A percentile compares a stretch with the other conserved stretches of the same genome.
Evolutionary conservation across 1,140 invertebrate species (phyloP).

Genomic region (Zaprionus kolodkinae): DNA sequence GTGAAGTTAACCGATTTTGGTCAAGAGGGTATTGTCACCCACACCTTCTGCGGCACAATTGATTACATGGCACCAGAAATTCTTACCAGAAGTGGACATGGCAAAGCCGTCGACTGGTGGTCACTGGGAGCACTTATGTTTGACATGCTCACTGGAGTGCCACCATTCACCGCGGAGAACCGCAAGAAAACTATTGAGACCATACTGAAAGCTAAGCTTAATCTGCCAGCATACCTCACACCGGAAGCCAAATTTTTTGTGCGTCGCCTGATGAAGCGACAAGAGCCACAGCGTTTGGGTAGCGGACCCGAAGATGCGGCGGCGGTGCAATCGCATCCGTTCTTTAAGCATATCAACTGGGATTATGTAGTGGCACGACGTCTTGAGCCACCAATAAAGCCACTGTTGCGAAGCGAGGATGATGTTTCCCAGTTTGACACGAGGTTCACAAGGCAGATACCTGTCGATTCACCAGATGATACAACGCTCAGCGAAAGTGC

Average conservation of each 20-base stretch:
- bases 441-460: conserved; percentile 98
- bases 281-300: conserved; percentile 88
- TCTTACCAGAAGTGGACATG: conserved; percentile 96
- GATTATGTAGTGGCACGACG: conserved; percentile 94
- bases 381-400: conserved; percentile 97
- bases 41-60: conserved; percentile 99
- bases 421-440: conserved; percentile 99
- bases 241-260: conserved; percentile 97
- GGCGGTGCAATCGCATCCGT: conserved; percentile 94
- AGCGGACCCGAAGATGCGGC: conserved; percentile 93
- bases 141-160: conserved; percentile 99
- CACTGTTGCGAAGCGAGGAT: conserved; percentile 95
- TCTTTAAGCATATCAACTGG: conserved; percentile 98
- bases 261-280: conserved; percentile 92
- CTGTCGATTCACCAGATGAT: conserved; percentile 99
- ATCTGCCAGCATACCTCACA: conserved; percentile 97
- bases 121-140: conserved; percentile 98
- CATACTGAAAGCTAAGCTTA: conserved; percentile 97
- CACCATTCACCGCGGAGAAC: conserved; percentile 98
- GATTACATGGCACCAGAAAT: conserved; percentile 99
- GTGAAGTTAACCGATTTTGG: conserved; percentile 99
- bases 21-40: conserved; percentile 96
- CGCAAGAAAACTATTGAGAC: conserved; percentile 99
- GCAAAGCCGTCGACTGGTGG: conserved; percentile 99
- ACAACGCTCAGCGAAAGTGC: conserved; percentile 97